phyloP scores from a whole-genome alignment of 2,797 vertebrate species.

The Rhynchonycteris naso region DNA sequence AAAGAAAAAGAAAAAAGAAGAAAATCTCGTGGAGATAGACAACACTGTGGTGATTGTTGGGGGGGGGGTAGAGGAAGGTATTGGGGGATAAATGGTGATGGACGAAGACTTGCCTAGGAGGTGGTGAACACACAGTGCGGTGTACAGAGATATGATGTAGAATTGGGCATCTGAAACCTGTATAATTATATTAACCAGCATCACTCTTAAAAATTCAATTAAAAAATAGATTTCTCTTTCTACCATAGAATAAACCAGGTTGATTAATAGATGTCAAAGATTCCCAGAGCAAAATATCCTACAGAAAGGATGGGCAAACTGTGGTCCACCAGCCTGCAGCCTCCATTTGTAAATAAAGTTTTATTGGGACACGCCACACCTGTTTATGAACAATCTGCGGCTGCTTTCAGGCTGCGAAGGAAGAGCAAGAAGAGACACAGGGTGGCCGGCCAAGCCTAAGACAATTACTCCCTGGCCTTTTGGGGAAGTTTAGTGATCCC shows the following conservation, averaged over 20 bases:
- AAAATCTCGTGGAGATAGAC: too few species aligned
- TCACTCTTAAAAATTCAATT: too few species aligned
- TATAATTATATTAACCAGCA: too few species aligned
- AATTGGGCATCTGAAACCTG: too few species aligned
- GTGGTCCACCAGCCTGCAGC: not conserved
- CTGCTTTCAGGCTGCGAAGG: not conserved
- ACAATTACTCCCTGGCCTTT: not conserved
- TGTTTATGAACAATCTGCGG: not conserved
- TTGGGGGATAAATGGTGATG: too few species aligned
- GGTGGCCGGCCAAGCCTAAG: not conserved
- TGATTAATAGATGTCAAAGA: not conserved
- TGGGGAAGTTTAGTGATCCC: not conserved
- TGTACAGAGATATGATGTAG: too few species aligned
- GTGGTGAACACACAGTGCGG: too few species aligned
- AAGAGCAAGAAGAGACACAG: not conserved
- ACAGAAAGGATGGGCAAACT: not conserved
- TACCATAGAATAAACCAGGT: not conserved
- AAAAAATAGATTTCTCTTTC: not conserved
- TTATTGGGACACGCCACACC: not conserved
- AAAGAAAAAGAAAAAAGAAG: too few species aligned
- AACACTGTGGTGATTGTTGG: too few species aligned
- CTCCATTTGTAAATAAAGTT: not conserved
- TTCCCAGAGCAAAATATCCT: not conserved
- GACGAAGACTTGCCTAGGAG: too few species aligned
- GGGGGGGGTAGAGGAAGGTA: too few species aligned